These are phyloP conservation scores for Mus caroli DNA, from an alignment of 2,797 vertebrate genomes.

Conservation along the genomic window DNA sequence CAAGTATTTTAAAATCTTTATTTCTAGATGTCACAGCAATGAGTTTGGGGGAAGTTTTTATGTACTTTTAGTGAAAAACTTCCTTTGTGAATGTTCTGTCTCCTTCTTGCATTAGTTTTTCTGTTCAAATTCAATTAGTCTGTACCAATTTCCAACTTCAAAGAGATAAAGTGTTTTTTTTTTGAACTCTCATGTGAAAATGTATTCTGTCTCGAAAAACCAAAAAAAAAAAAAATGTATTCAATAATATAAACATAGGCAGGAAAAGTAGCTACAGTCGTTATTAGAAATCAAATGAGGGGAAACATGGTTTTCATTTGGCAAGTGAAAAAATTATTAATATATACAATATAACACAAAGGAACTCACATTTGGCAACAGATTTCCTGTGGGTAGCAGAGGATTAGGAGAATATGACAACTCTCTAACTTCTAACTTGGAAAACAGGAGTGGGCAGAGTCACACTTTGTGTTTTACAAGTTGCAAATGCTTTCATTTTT, in stretches of 20 bases:
- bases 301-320: conserved; percentile 68
- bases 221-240: no score
- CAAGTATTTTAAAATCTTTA: conserved; percentile 28
- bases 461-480: conserved; percentile 58
- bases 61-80: not conserved
- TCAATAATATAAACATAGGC: conserved; percentile 25
- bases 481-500: conserved; percentile 53
- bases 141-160: not conserved
- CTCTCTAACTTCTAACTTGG: conserved; percentile 69
- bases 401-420: conserved; percentile 57
- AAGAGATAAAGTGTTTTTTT: conserved; percentile 43
- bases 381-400: conserved; percentile 78
- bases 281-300: conserved; percentile 44
- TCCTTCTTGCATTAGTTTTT: not conserved
- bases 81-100: not conserved
- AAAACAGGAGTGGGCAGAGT: conserved; percentile 65
- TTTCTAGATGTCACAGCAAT: not conserved
- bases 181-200: conserved; percentile 51
- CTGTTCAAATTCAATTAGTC: conserved; percentile 23
- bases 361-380: conserved; percentile 70
- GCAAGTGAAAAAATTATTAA: conserved; percentile 67
- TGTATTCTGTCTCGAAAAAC: no score
- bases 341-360: conserved; percentile 62
- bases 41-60: not conserved
- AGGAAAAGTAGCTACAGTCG: conserved; percentile 6